A percentile compares a stretch with the other conserved stretches of the same genome.
Conservation (phyloP, 53 echinoderm and acorn worm species). For the Stichopus horrens region DNA sequence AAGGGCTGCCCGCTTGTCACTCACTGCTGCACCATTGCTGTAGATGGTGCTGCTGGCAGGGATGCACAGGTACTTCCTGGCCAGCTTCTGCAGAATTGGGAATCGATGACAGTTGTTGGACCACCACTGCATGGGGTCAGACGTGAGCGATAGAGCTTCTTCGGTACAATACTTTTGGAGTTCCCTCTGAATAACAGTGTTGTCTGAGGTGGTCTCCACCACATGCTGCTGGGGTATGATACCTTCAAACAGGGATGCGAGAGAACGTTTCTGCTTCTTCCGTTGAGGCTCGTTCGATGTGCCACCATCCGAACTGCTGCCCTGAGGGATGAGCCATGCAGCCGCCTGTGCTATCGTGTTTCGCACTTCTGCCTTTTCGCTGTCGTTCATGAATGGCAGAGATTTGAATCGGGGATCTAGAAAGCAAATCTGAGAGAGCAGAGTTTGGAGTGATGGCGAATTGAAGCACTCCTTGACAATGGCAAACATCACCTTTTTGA, state of each 20-base stretch:
- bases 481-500: conserved; percentile 13
- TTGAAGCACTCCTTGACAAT: conserved; percentile 1
- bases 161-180: conserved; percentile 1
- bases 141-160: background rate
- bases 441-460: background rate
- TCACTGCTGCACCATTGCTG: background rate
- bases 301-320: background rate
- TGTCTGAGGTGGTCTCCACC: background rate
- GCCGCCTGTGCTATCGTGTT: background rate
- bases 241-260: background rate
- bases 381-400: conserved; percentile 19
- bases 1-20: background rate
- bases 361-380: background rate
- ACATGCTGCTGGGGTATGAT: conserved; percentile 1
- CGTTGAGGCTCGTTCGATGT: background rate
- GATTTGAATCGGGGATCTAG: conserved; percentile 18
- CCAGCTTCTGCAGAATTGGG: background rate
- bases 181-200: conserved; percentile 4
- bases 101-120: background rate
- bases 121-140: conserved; percentile 5
- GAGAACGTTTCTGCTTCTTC: conserved; percentile 5
- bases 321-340: background rate
- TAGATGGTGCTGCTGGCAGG: background rate
- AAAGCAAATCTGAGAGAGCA: background rate
- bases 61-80: conserved; percentile 20